Conservation (phyloP, 1,140 invertebrate genomes). For the Phthorimaea operculella region DNA sequence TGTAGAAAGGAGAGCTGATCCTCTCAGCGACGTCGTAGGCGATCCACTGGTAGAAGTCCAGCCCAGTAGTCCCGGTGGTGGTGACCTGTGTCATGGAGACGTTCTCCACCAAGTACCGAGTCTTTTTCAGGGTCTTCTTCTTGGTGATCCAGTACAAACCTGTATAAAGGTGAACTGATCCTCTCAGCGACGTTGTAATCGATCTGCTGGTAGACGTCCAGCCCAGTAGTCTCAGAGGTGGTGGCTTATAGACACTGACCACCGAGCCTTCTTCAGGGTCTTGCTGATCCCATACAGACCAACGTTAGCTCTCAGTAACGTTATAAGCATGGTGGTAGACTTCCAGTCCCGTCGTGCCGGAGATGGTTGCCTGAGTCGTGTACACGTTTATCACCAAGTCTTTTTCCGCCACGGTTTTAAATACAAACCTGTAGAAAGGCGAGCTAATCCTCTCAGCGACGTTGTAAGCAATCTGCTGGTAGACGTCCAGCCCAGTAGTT, state of each 20-base stretch:
- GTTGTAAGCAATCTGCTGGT: conserved; percentile 56
- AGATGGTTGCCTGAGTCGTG: too few species aligned
- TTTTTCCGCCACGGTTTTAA: too few species aligned
- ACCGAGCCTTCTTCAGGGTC: conserved; percentile 49
- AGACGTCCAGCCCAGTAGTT: conserved; percentile 34
- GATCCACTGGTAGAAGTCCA: conserved; percentile 54
- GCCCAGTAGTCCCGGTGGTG: conserved; percentile 19
- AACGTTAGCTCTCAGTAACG: too few species aligned
- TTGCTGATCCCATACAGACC: too few species aligned
- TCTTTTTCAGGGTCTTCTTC: conserved; percentile 45
- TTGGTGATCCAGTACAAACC: too few species aligned
- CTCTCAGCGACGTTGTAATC: conserved; percentile 56
- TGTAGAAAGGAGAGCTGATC: conserved; percentile 52
- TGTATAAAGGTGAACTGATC: too few species aligned
- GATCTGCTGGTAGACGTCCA: conserved; percentile 54
- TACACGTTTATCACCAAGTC: too few species aligned
- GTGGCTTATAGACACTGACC: conserved; percentile 52
- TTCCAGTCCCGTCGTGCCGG: too few species aligned
- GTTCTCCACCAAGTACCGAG: conserved; percentile 56
- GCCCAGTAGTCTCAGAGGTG: conserved; percentile 19
- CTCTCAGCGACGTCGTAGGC: conserved; percentile 56
- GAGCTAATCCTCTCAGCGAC: conserved; percentile 56
- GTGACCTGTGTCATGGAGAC: conserved; percentile 45
- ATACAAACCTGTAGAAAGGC: conserved; percentile 38
- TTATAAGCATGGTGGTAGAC: too few species aligned